Percentiles rank a stretch among this genome's conserved stretches.
Evolutionary conservation across 2,888 invertebrate species (phyloP).

Genomic region (Cephus spinipes): DNA sequence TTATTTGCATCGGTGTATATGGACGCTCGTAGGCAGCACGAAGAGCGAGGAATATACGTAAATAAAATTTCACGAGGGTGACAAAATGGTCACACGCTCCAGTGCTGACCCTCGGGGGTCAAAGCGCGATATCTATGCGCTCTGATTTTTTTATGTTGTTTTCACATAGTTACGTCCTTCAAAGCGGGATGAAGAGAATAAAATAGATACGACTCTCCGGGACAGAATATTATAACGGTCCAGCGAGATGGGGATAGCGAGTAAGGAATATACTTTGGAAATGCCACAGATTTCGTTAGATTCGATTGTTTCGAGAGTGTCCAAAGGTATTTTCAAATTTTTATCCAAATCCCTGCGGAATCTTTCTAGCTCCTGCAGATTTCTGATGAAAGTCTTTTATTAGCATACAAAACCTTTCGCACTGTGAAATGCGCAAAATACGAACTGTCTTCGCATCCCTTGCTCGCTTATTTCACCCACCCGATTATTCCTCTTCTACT

Average conservation of each 20-base stretch:
- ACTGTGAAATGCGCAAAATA: background rate
- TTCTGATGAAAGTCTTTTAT: background rate
- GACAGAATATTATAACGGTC: constrained; percentile 62
- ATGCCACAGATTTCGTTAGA: constrained; percentile 41
- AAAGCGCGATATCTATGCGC: constrained; percentile 44
- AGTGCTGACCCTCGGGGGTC: constrained; percentile 60
- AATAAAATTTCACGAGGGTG: constrained; percentile 56
- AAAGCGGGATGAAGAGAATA: constrained; percentile 38
- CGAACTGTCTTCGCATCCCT: background rate
- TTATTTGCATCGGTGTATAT: background rate
- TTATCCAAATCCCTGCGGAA: background rate
- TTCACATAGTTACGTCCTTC: constrained; percentile 58
- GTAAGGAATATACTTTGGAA: constrained; percentile 31
- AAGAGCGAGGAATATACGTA: constrained; percentile 38
- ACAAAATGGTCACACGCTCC: constrained; percentile 64
- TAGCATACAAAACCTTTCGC: background rate
- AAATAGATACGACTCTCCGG: constrained; percentile 46
- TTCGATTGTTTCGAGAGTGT: constrained; percentile 50
- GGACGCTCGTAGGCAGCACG: background rate
- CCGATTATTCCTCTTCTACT: constrained; percentile 54
- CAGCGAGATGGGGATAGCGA: constrained; percentile 47
- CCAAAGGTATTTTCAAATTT: constrained; percentile 41
- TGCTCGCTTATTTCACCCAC: constrained; percentile 32
- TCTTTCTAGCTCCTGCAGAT: background rate
- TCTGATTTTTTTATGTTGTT: constrained; percentile 59